Base-by-base conservation (phyloP, 2,888 invertebrate genomes). In the Camponotus fellah region DNA sequence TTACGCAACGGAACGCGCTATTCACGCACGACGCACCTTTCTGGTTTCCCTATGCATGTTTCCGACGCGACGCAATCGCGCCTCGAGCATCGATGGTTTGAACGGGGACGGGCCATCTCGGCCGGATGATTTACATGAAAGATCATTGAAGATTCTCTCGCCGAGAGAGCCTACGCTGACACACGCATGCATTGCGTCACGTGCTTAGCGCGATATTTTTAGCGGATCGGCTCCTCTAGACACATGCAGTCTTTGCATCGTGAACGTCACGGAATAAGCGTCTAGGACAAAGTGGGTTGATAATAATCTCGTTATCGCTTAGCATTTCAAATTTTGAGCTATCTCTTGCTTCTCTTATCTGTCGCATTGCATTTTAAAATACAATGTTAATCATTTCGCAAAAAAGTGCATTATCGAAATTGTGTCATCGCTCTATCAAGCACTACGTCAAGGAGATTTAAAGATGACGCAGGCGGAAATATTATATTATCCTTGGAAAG, bases 41-140 rank as follows among this genome's bases (percentile, higher is more conserved):
- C 46, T 26, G 26, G 49, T 71, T 49, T 71, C 46, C 71, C 71
- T 21, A 17, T 49, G 69, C 77, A 69, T 71, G 46, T 60, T 46
- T 17, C 40, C 53, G 86, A 9, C 72, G 84, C 76, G 86, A 79
- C 77, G 86, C 82, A 84, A 86, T 85, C 88, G 81, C 37, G 84
- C 84, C 86, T 82, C 80, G 87, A 83, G 88, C 82, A 87, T 86
- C 87, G 84, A 86, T 85, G 87, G 83, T 87, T 89, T 91, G 90
- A 92, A 92, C 87, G 91, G 89, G 89, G 91, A 92, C 88, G 89
- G 89, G 90, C 92, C 91, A 92, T 92, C 93, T 91, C 91, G 91
- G 89, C 91, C 84, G 86, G 86, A 91, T 92, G 91, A 93, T 93
- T 93, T 93, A 92, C 92, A 93, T 91, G 92, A 89, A 91, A 77